These are phyloP conservation scores for Pristiophorus japonicus DNA, from an alignment of 2,113 vertebrate species.

Conservation along the genomic window DNA sequence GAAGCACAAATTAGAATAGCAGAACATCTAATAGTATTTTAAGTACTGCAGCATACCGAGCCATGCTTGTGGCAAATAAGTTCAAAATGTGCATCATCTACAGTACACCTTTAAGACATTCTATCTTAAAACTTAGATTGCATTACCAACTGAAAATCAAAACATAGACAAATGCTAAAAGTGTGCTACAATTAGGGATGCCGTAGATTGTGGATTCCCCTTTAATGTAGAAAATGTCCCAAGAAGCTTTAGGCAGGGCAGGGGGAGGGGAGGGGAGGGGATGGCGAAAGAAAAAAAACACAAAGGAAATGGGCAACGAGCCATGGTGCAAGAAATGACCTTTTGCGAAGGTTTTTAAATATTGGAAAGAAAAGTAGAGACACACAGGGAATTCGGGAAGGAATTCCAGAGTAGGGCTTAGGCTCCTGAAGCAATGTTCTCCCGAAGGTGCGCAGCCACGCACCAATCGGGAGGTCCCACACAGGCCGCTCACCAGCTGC, in stretches of 20 bases:
- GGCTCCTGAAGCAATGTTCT: neutral
- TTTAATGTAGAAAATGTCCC: neutral
- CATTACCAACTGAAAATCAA: neutral
- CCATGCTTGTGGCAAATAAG: neutral
- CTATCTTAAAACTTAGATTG: neutral
- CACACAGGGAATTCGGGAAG: neutral
- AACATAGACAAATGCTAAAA: neutral
- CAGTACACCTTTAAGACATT: neutral
- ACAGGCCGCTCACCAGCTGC: too few relatives aligned
- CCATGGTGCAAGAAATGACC: neutral
- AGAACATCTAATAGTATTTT: neutral
- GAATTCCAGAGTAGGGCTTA: neutral
- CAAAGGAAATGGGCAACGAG: neutral
- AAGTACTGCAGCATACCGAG: neutral
- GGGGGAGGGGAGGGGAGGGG: neutral
- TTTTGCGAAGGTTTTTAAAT: neutral
- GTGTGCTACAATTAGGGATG: neutral
- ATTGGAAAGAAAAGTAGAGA: neutral
- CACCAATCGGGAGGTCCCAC: too few relatives aligned
- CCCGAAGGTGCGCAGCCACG: too few relatives aligned
- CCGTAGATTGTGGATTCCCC: too few relatives aligned
- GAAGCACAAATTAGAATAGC: neutral
- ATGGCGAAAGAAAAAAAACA: too few relatives aligned
- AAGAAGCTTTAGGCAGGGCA: neutral
- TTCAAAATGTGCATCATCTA: constrained; percentile 7